Evolutionary conservation across 1,140 invertebrate genomes (phyloP), one percentile per base, ranked within the genome.

Genomic region (Mycetomoellerius zeteki): DNA sequence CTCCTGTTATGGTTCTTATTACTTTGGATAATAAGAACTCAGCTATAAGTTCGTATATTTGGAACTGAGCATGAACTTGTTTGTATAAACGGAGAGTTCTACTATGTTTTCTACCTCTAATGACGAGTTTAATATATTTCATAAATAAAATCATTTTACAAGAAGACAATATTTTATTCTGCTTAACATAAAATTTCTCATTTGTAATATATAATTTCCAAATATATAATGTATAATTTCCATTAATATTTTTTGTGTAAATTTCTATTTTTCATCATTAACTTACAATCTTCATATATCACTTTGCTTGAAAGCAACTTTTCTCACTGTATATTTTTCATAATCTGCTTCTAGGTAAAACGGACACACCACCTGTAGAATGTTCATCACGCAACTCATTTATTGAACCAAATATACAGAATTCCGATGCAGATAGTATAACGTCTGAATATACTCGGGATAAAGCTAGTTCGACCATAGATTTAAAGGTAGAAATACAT

Each of bases 401-500:
- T 86, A 94, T 95, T 37, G 96, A 96, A 90, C 93, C 94, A 67
- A 94, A 94, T 90, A 86, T 92, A 86, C 93, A 91, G 43, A 95
- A 94, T 91, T 93, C 91, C 16, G 95, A 95, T 82, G 94, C 94
- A 6, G 95, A 95, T 86, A 95, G 95, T 87, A 95, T 95, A 90
- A 95, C 94, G 24, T 95, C 95, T 1, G 95, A 95, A 67, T 95
- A 95, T 75, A 94, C 94, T 73, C 93, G 93, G 52, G 94, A 95
- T 65, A 95, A 95, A 30, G 94, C 94, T 75, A 95, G 92, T 89
- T 95, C 95, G 64, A 95, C 94, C 7, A 95, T 95, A 97, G 98
- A 98, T 96, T 96, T 98, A 82, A 98, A 98, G 96, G 98, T 98
- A 65, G 98, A 99, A 95, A 98, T 99, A 47, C 98, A 99, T 95